Base-by-base conservation (phyloP, 1,140 invertebrate genomes). In the Lepidotrigona ventralis region DNA sequence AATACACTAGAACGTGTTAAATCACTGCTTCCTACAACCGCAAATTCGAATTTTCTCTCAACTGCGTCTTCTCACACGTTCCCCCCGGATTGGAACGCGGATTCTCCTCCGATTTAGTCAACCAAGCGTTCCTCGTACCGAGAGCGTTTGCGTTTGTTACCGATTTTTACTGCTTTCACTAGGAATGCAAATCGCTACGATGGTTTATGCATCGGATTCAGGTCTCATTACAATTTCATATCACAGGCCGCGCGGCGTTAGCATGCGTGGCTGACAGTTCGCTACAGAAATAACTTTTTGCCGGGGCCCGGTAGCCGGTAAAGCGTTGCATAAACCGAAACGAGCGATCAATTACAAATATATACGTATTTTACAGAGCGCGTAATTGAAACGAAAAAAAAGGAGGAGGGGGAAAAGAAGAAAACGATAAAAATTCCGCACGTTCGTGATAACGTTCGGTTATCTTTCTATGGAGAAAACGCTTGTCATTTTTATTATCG, bases 331-430 rank as follows among this genome's bases (percentile, higher is more conserved):
- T 54, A 51, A 74, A 64, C 79, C n/a, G 29, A n/a, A 26, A 53
- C 29, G 21, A 21, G 79, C 56, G 66, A 81, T 74, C 79, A 63
- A 81, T 81, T 81, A 64, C 54, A 81, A 64, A 33, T 33, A 33
- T 33, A 81, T 81, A 74, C 79, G 29, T 71, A 33, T 9, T 66
- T 74, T 33, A 74, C 58, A 33, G 60, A 17, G 29, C 60, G 21
- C 51, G 71, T 81, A 81, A 81, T 74, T 39, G 71, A 54, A n/a
- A n/a, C n/a, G n/a, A n/a, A n/a, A 8, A 39, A 8, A 33, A 33
- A 33, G 29, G 29, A 33, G 33, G 4, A 33, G 33, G 4, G 33
- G 33, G 33, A 3, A 33, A 33, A 3, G 4, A 33, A 33, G 33
- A 3, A 1, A 33, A 33, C 33, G 4, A 33, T 33, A 33, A 33